Base-by-base conservation (phyloP, 2,888 invertebrate genomes). In the Cynaeus angustus region DNA sequence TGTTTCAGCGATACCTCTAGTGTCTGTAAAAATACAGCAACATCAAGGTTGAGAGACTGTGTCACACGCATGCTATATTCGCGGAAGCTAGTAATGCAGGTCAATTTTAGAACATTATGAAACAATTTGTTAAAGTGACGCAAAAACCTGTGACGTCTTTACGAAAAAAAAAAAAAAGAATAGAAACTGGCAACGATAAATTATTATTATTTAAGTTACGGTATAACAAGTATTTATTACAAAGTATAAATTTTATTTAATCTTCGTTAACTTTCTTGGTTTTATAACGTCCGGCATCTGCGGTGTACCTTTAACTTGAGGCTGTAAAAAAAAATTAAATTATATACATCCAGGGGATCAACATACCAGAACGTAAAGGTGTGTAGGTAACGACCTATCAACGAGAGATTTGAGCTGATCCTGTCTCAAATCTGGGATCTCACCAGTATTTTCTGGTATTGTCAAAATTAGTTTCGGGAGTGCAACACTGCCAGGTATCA, bases 401-500 rank as follows among this genome's bases (percentile, higher is more conserved):
- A 91, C 83, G 14, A 91, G 84, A 74, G 88, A 87, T 72, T 87
- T 83, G 45, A 89, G 83, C 77, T 89, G 87, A 66, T 83, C 85
- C 77, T 86, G 87, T 72, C 83, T 83, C 61, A 88, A 72, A 72
- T 85, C 76, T 0, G 83, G 78, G n/a, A 81, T 80, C 67, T 85
- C 85, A 1, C 79, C 75, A 55, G 79, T 77, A 46, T 78, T 80
- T 70, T 88, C 88, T 1, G 88, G 82, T 26, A 89, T 80, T 12
- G 85, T 86, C 37, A 89, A 86, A 82, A 86, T 86, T 82, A 90
- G 85, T 78, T 88, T 86, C 0, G 94, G 93, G 66, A 93, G 88
- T 1, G 88, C 86, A n/a, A 93, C 91, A 81, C 90, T 90, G 1
- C 94, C 94, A 7, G 93, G 88, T 52, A 91, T 87, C 75, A 94